Base-by-base conservation (phyloP, 2,797 vertebrate species). In the Arnoldichthys spilopterus region DNA sequence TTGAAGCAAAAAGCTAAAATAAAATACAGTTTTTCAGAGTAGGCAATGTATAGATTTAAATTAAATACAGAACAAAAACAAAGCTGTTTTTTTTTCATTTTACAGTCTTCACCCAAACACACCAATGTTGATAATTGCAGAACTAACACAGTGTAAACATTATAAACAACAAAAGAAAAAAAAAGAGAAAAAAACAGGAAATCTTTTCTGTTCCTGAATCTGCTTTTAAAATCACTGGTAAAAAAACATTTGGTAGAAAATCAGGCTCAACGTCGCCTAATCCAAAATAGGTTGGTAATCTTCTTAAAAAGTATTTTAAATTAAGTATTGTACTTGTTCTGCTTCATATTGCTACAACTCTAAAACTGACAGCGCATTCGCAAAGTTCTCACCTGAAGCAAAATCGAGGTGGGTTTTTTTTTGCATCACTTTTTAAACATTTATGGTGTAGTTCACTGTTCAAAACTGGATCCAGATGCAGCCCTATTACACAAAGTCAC, bases 1-100 rank as follows among this genome's bases (percentile, higher is more conserved):
- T 54, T 73, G 79, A 76, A 76, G 58, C 51, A 81, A 83, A 85
- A 61, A 30, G 62, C 83, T 47, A 76, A 49, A 53, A 20, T 74
- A 74, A 82, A 78, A 69, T 62, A 77, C 26, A 63, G 15, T 26
- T 30, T 34, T 32, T 61, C 30, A 77, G 68, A 80, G 18, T 28
- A 61, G 13, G 53, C 66, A 67, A 40, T 74, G 56, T 45, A 37
- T 51, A 72, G 16, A 24, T 30, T 51, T 32, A 53, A 26, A 43
- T 18, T 59, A 8, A 77, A 64, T 49, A 80, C 28, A 72, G 54
- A 73, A 54, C 22, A 61, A 66, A 70, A 81, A 59, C 5, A 1
- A 51, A 4, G 34, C n/a, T n/a, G n/a, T n/a, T n/a, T 37, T 37
- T 37, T 37, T 37, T 37, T 37, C 34, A n/a, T n/a, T n/a, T n/a